These are phyloP conservation scores for Pangasius larnaudii DNA, from an alignment of 2,797 vertebrate genomes.

Conservation along the genomic window DNA sequence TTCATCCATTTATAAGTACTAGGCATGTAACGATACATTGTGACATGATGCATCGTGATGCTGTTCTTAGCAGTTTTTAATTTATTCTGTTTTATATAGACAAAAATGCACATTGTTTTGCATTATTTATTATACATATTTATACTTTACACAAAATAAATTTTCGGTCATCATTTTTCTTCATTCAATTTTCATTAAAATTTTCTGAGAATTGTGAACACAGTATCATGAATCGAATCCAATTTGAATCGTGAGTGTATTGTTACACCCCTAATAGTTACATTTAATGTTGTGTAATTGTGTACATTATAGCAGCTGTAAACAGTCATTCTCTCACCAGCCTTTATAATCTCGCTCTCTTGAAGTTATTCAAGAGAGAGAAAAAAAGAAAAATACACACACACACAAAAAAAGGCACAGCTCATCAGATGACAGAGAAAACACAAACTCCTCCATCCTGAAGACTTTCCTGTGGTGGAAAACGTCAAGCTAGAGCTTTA, in stretches of 20 bases:
- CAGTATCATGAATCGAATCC: too few relatives aligned
- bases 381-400: too few relatives aligned
- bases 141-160: too few relatives aligned
- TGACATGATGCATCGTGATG: background rate
- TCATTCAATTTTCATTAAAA: too few relatives aligned
- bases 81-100: background rate
- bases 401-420: too few relatives aligned
- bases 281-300: too few relatives aligned
- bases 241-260: too few relatives aligned
- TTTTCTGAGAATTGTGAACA: too few relatives aligned
- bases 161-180: too few relatives aligned
- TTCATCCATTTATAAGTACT: background rate
- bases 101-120: background rate
- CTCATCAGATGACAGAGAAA: background rate
- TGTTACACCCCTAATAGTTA: too few relatives aligned
- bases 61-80: background rate
- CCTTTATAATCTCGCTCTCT: background rate
- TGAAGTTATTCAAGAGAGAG: background rate
- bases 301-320: too few relatives aligned
- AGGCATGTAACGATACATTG: background rate
- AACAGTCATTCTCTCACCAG: background rate
- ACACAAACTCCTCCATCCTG: background rate
- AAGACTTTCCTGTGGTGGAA: background rate
- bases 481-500: background rate
- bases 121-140: too few relatives aligned